These are phyloP conservation scores for Gadus chalcogrammus DNA, from an alignment of 2,113 vertebrate species.

Conservation along the genomic window DNA sequence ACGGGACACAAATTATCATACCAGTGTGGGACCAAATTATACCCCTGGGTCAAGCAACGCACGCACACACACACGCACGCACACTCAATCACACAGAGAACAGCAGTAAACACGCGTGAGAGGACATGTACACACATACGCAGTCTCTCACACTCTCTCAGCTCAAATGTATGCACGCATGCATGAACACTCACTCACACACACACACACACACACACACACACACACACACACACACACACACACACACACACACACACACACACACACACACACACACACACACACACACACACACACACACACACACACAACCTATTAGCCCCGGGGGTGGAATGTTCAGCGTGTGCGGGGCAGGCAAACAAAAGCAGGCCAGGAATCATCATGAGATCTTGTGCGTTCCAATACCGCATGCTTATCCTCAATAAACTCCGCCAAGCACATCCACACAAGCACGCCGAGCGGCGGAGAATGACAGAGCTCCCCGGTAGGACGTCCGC, in stretches of 20 bases:
- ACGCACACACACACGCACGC: neutral
- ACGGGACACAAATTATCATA: slow-evolving; percentile 1
- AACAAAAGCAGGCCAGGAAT: neutral
- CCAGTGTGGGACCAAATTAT: slow-evolving; percentile 1
- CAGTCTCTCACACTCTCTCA: too few relatives aligned
- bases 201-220: neutral
- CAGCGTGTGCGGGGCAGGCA: neutral
- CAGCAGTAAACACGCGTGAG: too few relatives aligned
- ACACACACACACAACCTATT: neutral
- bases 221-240: neutral
- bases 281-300: neutral
- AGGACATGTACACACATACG: neutral
- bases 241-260: neutral
- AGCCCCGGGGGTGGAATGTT: neutral
- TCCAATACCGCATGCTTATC: neutral
- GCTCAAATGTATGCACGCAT: too few relatives aligned
- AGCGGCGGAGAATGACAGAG: neutral
- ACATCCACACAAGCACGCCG: neutral
- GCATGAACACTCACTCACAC: neutral
- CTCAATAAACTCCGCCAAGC: neutral
- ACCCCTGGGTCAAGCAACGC: neutral
- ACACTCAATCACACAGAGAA: neutral
- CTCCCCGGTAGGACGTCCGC: neutral
- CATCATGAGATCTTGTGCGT: neutral
- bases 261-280: neutral